Evolutionary conservation across 2,888 invertebrate species (phyloP).

Genomic region (Panopea generosa): DNA sequence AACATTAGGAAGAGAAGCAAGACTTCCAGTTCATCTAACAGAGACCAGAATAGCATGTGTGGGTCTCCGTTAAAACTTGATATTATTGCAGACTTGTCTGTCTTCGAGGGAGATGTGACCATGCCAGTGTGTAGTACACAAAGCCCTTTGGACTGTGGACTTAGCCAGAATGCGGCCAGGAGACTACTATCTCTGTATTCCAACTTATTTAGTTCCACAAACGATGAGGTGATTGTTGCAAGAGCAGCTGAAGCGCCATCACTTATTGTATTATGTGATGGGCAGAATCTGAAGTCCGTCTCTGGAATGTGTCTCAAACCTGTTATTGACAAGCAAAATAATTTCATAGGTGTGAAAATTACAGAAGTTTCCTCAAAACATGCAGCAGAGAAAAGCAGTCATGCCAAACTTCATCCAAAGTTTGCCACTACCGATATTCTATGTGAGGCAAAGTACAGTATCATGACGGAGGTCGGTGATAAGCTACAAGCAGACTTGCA

Average conservation of each 20-base stretch:
- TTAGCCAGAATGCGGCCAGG: slow-evolving; percentile 36
- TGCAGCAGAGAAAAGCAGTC: slow-evolving; percentile 36
- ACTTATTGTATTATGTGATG: slow-evolving; percentile 69
- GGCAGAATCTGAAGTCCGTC: slow-evolving; percentile 58
- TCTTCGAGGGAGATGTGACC: slow-evolving; percentile 46
- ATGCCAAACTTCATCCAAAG: slow-evolving; percentile 34
- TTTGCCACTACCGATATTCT: slow-evolving; percentile 47
- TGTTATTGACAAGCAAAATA: slow-evolving; percentile 40
- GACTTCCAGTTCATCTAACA: slow-evolving; percentile 25
- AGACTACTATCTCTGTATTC: slow-evolving; percentile 45
- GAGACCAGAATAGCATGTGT: slow-evolving; percentile 19
- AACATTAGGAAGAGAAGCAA: slow-evolving; percentile 24
- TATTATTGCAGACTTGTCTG: slow-evolving; percentile 69
- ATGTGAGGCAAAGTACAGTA: slow-evolving; percentile 64
- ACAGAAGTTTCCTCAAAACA: slow-evolving; percentile 45
- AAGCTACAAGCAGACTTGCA: slow-evolving; percentile 41
- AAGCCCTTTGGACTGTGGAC: slow-evolving; percentile 40
- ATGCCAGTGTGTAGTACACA: slow-evolving; percentile 5
- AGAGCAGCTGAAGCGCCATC: slow-evolving; percentile 46
- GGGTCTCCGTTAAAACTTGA: slow-evolving; percentile 74
- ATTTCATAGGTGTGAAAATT: slow-evolving; percentile 61
- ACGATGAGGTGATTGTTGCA: slow-evolving; percentile 9
- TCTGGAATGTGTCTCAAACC: slow-evolving; percentile 58
- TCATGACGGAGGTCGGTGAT: slow-evolving; percentile 38
- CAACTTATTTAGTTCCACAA: slow-evolving; percentile 23